These are phyloP conservation scores for Acestrorhynchus altus DNA, from an alignment of 2,797 vertebrate species.

Conservation along the genomic window DNA sequence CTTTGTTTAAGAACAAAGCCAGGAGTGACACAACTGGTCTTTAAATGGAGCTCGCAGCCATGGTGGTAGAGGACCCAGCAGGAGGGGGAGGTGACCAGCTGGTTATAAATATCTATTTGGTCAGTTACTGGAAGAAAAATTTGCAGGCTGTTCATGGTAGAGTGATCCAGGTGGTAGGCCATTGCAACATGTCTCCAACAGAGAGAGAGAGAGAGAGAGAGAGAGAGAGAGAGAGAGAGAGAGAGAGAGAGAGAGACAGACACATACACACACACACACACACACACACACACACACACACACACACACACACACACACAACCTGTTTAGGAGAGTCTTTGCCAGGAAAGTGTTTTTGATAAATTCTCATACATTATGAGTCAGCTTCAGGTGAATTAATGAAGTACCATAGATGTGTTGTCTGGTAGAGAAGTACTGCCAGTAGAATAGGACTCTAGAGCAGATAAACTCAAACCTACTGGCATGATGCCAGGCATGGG, in stretches of 20 bases:
- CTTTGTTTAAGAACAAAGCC: slow-evolving; percentile 86
- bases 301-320: no score
- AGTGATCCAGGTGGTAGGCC: slow-evolving; percentile 79
- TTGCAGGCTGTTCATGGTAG: slow-evolving; percentile 79
- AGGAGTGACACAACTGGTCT: slow-evolving; percentile 82
- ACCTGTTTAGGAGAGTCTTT: slow-evolving; percentile 68
- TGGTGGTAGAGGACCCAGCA: slow-evolving; percentile 51
- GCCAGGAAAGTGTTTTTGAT: slow-evolving; percentile 69
- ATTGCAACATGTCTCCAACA: slow-evolving; percentile 73
- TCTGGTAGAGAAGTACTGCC: no score
- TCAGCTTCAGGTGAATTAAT: slow-evolving; percentile 61
- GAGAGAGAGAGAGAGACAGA: slow-evolving; percentile 30
- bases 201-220: slow-evolving; percentile 16
- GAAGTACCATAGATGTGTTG: no score
- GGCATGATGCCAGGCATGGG: no score
- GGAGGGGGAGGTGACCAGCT: slow-evolving; percentile 77
- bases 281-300: no score
- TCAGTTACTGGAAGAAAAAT: slow-evolving; percentile 84
- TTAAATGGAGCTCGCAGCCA: slow-evolving; percentile 77
- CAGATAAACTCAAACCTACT: no score
- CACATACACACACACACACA: no score
- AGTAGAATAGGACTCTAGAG: no score
- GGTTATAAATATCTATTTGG: slow-evolving; percentile 85
- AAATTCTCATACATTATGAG: slow-evolving; percentile 73
- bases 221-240: slow-evolving; percentile 29